Base-by-base conservation (phyloP, 2,113 vertebrate species). In the Noturus placidus region DNA sequence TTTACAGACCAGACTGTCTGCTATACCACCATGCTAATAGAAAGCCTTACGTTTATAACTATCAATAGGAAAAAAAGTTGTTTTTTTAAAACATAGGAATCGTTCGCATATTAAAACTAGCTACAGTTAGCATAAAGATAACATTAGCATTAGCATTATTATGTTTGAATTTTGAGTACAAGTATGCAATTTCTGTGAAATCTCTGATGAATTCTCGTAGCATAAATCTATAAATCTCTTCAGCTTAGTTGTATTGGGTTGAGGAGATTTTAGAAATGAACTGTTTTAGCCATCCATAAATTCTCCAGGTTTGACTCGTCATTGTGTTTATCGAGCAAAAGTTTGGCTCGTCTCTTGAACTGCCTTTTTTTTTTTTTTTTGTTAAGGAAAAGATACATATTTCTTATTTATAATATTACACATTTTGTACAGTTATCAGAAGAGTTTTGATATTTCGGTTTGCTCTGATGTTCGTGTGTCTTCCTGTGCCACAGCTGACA, bases 391-490 rank as follows among this genome's bases (percentile, higher is more conserved):
- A 22, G 4, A 9, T 94, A 94, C 89, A 91, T 89, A 91, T 93
- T 94, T 91, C 91, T 95, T 95, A 95, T 95, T 95, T 95, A 95
- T 95, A 95, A 92, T 94, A 92, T 35, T 94, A 95, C 92, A 94
- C 93, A 93, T 95, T 93, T 95, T 95, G 94, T 95, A 95, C 94
- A 95, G 94, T 92, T 92, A 93, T 90, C 93, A 90, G 90, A 92
- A 91, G 91, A 87, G 74, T 94, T 95, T 94, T 95, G 90, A 93
- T 94, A 93, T 94, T n/a, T 93, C 92, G 92, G 85, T 95, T 93
- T 88, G 92, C 94, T 93, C 93, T 92, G 89, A 93, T 92, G 67
- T 88, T 83, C 14, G 69, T 57, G 88, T 92, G 94, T 95, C 95
- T 95, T 95, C 93, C 93, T 95, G 94, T 94, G 93, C 94, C 94